phyloP scores from a whole-genome alignment of 92 coral and sea anemone species.

The Hydrozoanthus gracilis region DNA sequence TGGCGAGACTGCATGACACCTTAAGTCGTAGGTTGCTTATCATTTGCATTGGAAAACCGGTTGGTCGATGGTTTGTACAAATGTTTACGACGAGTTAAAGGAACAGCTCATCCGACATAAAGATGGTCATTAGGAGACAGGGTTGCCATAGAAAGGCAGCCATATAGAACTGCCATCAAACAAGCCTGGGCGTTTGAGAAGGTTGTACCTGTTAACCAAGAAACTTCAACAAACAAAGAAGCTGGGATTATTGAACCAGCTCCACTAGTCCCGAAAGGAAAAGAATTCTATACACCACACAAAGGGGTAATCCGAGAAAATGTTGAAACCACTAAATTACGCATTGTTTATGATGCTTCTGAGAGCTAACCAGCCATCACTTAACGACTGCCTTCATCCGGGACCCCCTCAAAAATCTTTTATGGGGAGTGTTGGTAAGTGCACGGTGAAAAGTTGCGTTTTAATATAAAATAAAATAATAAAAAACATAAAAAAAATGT shows the following conservation, averaged over 20 bases:
- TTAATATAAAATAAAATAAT: too few species aligned
- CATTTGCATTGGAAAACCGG: too few species aligned
- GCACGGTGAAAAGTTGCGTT: too few species aligned
- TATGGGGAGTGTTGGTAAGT: slow-evolving; percentile 35
- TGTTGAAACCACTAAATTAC: slow-evolving; percentile 2
- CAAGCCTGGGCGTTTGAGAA: slow-evolving; percentile 17
- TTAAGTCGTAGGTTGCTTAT: too few species aligned
- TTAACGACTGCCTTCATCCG: neutral
- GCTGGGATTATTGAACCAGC: slow-evolving; percentile 14
- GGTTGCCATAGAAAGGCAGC: slow-evolving; percentile 3
- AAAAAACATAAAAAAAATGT: too few species aligned
- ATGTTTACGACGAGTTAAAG: slow-evolving; percentile 32
- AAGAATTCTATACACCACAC: slow-evolving; percentile 8
- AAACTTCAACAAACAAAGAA: slow-evolving; percentile 29
- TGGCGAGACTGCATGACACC: too few species aligned
- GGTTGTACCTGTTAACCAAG: neutral
- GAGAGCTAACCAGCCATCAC: neutral
- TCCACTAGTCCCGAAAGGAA: neutral
- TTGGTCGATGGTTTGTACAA: too few species aligned
- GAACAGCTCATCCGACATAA: slow-evolving; percentile 7
- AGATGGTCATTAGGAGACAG: slow-evolving; percentile 17
- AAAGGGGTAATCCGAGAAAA: slow-evolving; percentile 6
- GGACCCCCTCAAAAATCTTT: slow-evolving; percentile 8
- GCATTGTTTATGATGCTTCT: slow-evolving; percentile 5
- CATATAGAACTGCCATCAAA: slow-evolving; percentile 4